Conservation (phyloP, 2,113 vertebrate species). For the Tragelaphus imberbis region DNA sequence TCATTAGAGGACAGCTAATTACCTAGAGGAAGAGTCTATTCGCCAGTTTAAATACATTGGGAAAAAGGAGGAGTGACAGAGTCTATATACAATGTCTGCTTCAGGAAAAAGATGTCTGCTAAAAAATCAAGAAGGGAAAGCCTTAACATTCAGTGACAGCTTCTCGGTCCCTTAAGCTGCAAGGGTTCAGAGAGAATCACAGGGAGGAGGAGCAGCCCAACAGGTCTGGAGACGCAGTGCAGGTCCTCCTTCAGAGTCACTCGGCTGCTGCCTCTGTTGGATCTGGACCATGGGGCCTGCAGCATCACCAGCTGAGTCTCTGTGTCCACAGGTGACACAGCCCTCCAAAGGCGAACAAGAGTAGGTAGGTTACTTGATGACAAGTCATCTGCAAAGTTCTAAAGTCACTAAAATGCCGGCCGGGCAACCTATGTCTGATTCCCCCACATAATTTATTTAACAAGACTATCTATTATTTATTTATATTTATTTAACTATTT, state of each 20-base stretch:
- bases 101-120: background rate
- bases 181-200: background rate
- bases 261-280: background rate
- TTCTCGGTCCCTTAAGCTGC: background rate
- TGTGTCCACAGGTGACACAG: slow-evolving; percentile 42
- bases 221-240: rapidly evolving
- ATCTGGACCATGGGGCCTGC: background rate
- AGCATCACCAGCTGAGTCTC: background rate
- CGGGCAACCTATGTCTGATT: background rate
- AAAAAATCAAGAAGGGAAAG: background rate
- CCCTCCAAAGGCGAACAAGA: slow-evolving; percentile 68
- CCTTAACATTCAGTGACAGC: background rate
- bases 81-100: background rate
- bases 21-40: background rate
- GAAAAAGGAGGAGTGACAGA: background rate
- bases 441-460: background rate
- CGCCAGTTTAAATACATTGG: background rate
- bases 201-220: background rate
- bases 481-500: background rate
- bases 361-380: rapidly evolving
- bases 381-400: background rate
- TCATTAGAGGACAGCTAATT: background rate
- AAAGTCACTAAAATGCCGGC: background rate
- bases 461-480: background rate
- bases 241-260: rapidly evolving